Conservation (phyloP, 2,888 invertebrate genomes). For the Idaea biselata region DNA sequence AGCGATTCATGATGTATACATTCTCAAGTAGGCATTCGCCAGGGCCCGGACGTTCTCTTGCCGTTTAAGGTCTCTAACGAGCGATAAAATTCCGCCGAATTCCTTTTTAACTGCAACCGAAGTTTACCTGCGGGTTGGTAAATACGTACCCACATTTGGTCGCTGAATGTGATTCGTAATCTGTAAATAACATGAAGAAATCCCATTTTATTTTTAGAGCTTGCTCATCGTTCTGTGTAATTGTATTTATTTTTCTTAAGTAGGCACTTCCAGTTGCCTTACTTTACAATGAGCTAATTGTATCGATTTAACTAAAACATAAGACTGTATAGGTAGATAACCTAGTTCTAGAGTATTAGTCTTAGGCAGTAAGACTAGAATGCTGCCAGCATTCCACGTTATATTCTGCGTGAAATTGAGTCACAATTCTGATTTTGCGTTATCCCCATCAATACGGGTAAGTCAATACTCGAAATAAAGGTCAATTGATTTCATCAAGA, state of each 20-base stretch:
- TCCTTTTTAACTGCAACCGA: slow-evolving; percentile 71
- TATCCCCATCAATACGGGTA: background rate
- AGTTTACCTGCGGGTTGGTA: slow-evolving; percentile 76
- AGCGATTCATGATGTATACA: slow-evolving; percentile 31
- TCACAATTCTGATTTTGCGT: too few species aligned
- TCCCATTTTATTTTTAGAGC: slow-evolving; percentile 42
- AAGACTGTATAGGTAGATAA: too few species aligned
- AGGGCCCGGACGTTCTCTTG: slow-evolving; percentile 40
- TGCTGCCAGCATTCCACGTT: too few species aligned
- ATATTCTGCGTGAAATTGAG: too few species aligned
- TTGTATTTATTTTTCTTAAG: slow-evolving; percentile 19
- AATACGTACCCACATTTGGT: slow-evolving; percentile 73
- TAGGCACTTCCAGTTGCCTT: background rate
- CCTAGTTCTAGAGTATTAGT: too few species aligned
- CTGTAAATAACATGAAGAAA: slow-evolving; percentile 59
- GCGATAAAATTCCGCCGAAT: slow-evolving; percentile 70
- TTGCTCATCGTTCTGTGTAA: slow-evolving; percentile 38
- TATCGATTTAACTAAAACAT: too few species aligned
- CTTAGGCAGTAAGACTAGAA: too few species aligned
- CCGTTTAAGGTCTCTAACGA: slow-evolving; percentile 73
- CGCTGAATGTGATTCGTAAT: slow-evolving; percentile 66
- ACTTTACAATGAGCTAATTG: too few species aligned
- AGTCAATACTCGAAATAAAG: slow-evolving; percentile 4
- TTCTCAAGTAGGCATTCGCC: slow-evolving; percentile 17
- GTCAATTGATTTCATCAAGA: background rate